Conservation (phyloP, 2,888 invertebrate genomes). For the Orthosia gothica region DNA sequence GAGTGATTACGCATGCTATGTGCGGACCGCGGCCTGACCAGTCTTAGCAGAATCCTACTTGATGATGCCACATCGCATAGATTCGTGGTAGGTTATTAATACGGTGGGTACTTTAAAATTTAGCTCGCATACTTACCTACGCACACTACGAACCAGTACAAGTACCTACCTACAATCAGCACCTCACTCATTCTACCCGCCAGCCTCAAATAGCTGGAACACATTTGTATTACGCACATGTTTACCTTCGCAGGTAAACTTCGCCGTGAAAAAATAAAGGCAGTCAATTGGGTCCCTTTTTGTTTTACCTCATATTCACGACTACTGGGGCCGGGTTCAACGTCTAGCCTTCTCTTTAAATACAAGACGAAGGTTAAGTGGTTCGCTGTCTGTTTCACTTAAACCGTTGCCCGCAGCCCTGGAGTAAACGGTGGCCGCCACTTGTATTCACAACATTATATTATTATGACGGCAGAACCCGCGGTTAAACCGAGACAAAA, state of each 20-base stretch:
- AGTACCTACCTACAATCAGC: background rate
- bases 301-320: constrained; percentile 66
- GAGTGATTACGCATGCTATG: constrained; percentile 66
- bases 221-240: constrained; percentile 42
- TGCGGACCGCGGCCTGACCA: constrained; percentile 50
- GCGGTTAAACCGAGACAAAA: constrained; percentile 76
- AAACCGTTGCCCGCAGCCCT: constrained; percentile 81
- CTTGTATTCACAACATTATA: constrained; percentile 81
- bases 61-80: constrained; percentile 45
- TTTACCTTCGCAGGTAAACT: constrained; percentile 47
- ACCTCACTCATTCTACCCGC: constrained; percentile 10
- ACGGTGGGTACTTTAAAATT: constrained; percentile 52
- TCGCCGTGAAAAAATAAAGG: constrained; percentile 53
- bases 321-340: constrained; percentile 76
- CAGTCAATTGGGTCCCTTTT: constrained; percentile 66
- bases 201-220: constrained; percentile 30
- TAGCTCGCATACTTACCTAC: constrained; percentile 10
- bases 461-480: constrained; percentile 79
- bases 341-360: constrained; percentile 85
- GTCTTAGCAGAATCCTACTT: constrained; percentile 46
- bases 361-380: constrained; percentile 88
- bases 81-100: constrained; percentile 57
- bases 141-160: constrained; percentile 16
- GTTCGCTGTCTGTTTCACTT: constrained; percentile 88
- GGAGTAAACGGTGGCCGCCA: constrained; percentile 79